A percentile compares a stretch with the other conserved stretches of the same genome.
Evolutionary conservation across 2,888 invertebrate genomes (phyloP).

Genomic region (Agrochola lychnidis): DNA sequence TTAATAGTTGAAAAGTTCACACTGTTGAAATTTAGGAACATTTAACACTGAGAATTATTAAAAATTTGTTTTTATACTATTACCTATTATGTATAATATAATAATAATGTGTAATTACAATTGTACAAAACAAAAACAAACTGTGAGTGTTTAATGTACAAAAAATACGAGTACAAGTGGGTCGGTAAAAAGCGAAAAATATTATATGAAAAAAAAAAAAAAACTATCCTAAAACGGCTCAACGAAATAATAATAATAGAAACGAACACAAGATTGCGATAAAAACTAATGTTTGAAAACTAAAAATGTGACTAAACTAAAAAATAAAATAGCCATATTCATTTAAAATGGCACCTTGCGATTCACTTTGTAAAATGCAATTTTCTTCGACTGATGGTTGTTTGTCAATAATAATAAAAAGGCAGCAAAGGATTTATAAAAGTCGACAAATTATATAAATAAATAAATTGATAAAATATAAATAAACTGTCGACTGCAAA

Average conservation of each 20-base stretch:
- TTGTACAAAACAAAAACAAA: constrained; percentile 82
- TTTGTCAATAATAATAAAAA: constrained; percentile 55
- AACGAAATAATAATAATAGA: constrained; percentile 79
- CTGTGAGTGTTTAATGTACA: constrained; percentile 74
- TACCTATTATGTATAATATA: constrained; percentile 83
- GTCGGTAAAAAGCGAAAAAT: constrained; percentile 66
- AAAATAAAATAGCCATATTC: constrained; percentile 86
- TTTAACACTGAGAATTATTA: constrained; percentile 90
- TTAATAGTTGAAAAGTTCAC: constrained; percentile 82
- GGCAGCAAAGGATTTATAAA: constrained; percentile 59
- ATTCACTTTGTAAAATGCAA: constrained; percentile 83
- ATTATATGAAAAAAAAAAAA: constrained; percentile 64
- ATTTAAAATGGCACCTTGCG: constrained; percentile 88
- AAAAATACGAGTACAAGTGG: constrained; percentile 64
- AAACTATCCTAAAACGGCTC: constrained; percentile 75
- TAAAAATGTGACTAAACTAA: constrained; percentile 81
- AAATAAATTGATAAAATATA: constrained; percentile 57
- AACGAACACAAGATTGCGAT: constrained; percentile 86
- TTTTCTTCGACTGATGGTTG: constrained; percentile 69
- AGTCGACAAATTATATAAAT: constrained; percentile 66
- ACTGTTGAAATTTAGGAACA: constrained; percentile 90
- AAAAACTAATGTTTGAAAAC: constrained; percentile 80
- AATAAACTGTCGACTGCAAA: constrained; percentile 66
- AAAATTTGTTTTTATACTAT: constrained; percentile 82
- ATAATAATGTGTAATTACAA: constrained; percentile 84